Base-by-base conservation (phyloP, 2,888 invertebrate species). In the Caenorhabditis wallacei region DNA sequence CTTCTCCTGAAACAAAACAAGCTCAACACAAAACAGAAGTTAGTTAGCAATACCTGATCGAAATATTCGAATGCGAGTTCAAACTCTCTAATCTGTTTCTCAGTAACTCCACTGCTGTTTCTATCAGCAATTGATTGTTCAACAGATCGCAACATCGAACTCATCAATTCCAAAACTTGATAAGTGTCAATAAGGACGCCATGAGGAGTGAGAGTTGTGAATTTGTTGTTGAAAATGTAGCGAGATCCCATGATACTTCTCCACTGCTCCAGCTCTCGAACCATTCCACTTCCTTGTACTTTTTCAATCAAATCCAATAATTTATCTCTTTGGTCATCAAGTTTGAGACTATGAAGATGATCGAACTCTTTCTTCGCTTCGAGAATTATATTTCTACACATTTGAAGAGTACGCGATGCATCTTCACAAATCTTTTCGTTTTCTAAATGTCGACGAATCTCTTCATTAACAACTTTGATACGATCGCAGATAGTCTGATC, bases 181-280 rank as follows among this genome's bases (percentile, higher is more conserved):
- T 72, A 72, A 18, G 66, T 59, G 18, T 80, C 80, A 5, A 72
- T 61, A 4, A 80, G 53, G 3, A 80, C 66, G 4, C 68, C 72
- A 46, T 80, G 57, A 16, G 80, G 68, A 30, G 80, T 80, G 11
- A 53, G 53, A 24, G 66, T 20, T 8, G 72, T 48, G 48, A 66
- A 68, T 30, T 66, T 71, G 53, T 80, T 80, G 40, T 66, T 61
- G 54, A 80, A 80, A 10, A 80, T 72, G 68, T 37, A 80, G n/a
- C 80, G 57, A 26, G 80, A 80, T n/a, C 68, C 80, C 80, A 80
- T 80, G 10, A 80, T 18, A 46, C 70, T 72, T 68, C 80, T 37
- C 72, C 66, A 72, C 18, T 68, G 37, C 43, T 80, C 80, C 40
- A 80, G 61, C 4, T 80, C 66, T 18, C 24, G 43, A n/a, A 72